Evolutionary conservation across 2,888 invertebrate species (phyloP), one percentile per base, ranked within the genome.

Genomic region (Acleris literana): DNA sequence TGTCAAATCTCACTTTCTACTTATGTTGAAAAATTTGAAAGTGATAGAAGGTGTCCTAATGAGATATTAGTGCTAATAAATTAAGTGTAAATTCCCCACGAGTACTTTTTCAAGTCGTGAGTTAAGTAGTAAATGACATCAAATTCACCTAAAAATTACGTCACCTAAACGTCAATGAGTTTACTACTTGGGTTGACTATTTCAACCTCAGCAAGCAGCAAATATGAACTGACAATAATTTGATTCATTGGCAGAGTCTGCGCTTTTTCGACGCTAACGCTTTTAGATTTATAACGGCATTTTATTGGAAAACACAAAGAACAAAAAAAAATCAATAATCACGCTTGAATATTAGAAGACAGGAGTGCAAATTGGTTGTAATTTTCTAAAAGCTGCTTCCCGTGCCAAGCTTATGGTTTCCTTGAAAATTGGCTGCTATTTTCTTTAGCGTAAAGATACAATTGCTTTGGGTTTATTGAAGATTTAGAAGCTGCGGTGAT

Each of bases 361-460:
- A 64, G 53, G 58, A 16, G 58, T 64, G 52, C 53, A 53, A 64
- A 58, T 58, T 58, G 64, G 53, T 17, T 58, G 58, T 58, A 48
- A 58, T 58, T 58, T 53, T 58, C 52, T 58, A 53, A 53, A 46
- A 58, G 46, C 29, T 9, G 56, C 25, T 51, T 25, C 5, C 17
- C 13, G 17, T 53, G 58, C 64, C 59, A 64, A 59, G 53, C 39
- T 39, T 17, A 18, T 44, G 22, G n/a, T 44, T 43, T 43, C 9
- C 39, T 39, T 16, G 18, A 18, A 29, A 25, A 16, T 55, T 3
- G 9, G 39, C 18, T 53, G 39, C 48, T 64, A 64, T 60, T 7
- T 18, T 5, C 22, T 18, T 43, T 6, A 11, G 25, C 5, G 16
- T 48, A 64, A 17, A 11, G 54, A 25, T 25, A 17, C 55, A 43